These are phyloP conservation scores for Cynocephalus volans DNA, from an alignment of 2,113 vertebrate genomes.

Conservation along the genomic window DNA sequence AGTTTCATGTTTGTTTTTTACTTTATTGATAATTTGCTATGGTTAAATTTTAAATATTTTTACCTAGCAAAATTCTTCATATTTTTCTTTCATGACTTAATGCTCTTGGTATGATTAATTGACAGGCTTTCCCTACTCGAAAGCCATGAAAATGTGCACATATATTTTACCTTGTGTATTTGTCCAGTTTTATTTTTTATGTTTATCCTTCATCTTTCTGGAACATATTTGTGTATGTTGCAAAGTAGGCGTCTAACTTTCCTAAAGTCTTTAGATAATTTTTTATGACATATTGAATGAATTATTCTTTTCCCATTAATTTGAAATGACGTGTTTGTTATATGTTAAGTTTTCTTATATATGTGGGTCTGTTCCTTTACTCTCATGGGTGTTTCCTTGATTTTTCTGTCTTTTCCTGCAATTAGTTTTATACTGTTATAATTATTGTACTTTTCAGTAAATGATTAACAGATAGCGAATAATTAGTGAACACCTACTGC, in stretches of 20 bases:
- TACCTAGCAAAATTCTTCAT: neutral
- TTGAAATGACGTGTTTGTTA: slow-evolving; percentile 7
- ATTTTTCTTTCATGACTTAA: neutral
- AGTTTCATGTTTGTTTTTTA: slow-evolving; percentile 23
- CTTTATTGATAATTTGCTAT: slow-evolving; percentile 19
- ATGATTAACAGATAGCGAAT: too few relatives aligned
- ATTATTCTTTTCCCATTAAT: neutral
- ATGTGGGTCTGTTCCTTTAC: neutral
- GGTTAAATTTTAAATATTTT: slow-evolving; percentile 4
- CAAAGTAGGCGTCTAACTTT: neutral
- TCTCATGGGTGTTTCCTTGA: neutral
- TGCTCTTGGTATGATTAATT: neutral
- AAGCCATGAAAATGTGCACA: too few relatives aligned
- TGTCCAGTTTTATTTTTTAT: too few relatives aligned
- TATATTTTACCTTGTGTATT: too few relatives aligned
- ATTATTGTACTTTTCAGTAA: neutral
- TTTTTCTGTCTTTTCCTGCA: neutral
- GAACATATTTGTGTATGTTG: neutral
- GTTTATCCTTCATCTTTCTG: neutral
- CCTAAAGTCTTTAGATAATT: neutral
- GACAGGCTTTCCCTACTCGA: neutral
- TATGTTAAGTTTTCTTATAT: neutral
- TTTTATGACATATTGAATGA: neutral
- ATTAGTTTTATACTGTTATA: neutral
- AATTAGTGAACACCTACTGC: too few relatives aligned